Base-by-base conservation (phyloP, 1,140 invertebrate species). In the Eriosoma lanigerum region DNA sequence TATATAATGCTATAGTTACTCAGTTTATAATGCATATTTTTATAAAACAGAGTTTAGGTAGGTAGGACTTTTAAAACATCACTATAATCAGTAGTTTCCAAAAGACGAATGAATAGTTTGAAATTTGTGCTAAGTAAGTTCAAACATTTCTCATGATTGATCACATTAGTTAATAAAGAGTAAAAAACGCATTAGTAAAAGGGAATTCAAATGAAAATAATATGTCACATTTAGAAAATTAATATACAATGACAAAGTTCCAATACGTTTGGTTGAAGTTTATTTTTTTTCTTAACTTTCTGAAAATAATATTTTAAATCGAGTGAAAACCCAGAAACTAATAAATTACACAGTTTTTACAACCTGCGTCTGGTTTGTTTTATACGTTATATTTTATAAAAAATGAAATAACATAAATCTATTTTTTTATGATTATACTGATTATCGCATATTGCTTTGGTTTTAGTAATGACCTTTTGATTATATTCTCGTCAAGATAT, bases 391-490 rank as follows among this genome's bases (percentile, higher is more conserved):
- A n/a, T n/a, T n/a, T n/a, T n/a, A n/a, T n/a, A 48, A 68, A 62
- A 29, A 1, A 15, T n/a, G 3, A n/a, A 62, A 46, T 66, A 1
- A 46, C 32, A 4, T 15, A 44, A 66, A 21, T 44, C 32, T 21
- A 21, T 46, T 4, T 21, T 1, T 46, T 6, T 24, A 4, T 4
- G n/a, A 66, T 15, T 60, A 4, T 38, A 38, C 32, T 38, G 32
- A 38, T 38, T 38, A 38, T 38, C 32, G 9, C n/a, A 46, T 17
- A 13, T 13, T 21, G 12, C 32, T 66, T 66, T 21, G 5, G 32
- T 66, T 66, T 66, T 21, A 66, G n/a, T 66, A 66, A 66, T 21
- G n/a, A 24, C 64, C 32, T 66, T 66, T 66, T 46, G 32, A 66
- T 66, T 66, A 46, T 46, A 66, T 66, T 46, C n/a, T 3, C n/a